A percentile compares a stretch with the other conserved stretches of the same genome.
Evolutionary conservation across 2,888 invertebrate species (phyloP).

Genomic region (Nomada ruficornis): DNA sequence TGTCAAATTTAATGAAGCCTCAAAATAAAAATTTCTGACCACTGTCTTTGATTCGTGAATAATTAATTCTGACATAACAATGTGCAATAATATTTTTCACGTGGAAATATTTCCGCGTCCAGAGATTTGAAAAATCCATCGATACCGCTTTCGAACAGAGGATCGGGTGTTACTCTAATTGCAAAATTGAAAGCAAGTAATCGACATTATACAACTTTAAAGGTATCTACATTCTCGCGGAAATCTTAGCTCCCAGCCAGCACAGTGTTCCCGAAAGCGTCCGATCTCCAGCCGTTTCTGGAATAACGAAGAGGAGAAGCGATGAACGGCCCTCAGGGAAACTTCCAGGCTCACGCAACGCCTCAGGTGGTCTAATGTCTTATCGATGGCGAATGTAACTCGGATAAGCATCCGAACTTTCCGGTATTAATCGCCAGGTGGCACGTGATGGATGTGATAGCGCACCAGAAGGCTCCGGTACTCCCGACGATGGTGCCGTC

Average conservation of each 20-base stretch:
- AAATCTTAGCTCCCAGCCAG: background rate
- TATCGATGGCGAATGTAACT: slow-evolving; percentile 71
- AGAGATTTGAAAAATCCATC: background rate
- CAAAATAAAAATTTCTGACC: too few species aligned
- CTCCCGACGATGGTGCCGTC: slow-evolving; percentile 46
- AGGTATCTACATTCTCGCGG: background rate
- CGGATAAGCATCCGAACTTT: slow-evolving; percentile 67
- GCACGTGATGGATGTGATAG: slow-evolving; percentile 78
- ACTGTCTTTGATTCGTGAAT: too few species aligned
- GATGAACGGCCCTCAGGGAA: slow-evolving; percentile 33
- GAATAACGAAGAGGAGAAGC: slow-evolving; percentile 36
- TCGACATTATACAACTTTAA: background rate
- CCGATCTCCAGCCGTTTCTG: slow-evolving; percentile 10
- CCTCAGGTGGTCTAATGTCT: slow-evolving; percentile 65
- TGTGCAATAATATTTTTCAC: too few species aligned
- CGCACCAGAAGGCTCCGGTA: slow-evolving; percentile 58
- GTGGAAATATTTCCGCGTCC: too few species aligned
- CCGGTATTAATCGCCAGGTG: slow-evolving; percentile 76
- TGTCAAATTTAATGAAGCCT: too few species aligned
- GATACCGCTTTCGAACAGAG: background rate
- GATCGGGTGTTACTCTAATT: background rate
- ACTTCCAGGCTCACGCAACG: slow-evolving; percentile 56
- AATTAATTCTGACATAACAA: too few species aligned
- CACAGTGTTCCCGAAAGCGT: background rate
- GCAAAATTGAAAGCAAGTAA: background rate